These are phyloP conservation scores for Cyprinodon diabolis DNA, from an alignment of 2,797 vertebrate species.

Conservation along the genomic window DNA sequence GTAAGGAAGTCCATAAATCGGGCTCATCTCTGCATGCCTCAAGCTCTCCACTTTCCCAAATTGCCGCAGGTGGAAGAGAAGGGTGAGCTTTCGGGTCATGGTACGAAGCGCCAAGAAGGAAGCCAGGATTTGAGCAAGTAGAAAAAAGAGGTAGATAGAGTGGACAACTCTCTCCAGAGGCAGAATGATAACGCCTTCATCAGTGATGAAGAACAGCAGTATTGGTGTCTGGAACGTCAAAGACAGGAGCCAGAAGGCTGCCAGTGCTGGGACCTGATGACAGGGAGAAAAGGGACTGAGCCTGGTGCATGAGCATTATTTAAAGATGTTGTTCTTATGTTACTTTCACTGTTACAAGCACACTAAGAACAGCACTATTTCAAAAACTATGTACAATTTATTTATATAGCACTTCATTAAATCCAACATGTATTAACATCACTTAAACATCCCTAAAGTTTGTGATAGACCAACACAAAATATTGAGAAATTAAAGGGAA, in stretches of 20 bases:
- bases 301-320: slow-evolving; percentile 11
- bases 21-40: slow-evolving; percentile 50
- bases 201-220: slow-evolving; percentile 87
- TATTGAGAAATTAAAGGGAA: neutral
- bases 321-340: slow-evolving; percentile 30
- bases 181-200: slow-evolving; percentile 78
- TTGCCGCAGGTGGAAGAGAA: slow-evolving; percentile 83
- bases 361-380: neutral
- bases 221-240: slow-evolving; percentile 87
- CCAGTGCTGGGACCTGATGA: slow-evolving; percentile 87
- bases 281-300: slow-evolving; percentile 10
- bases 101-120: slow-evolving; percentile 80
- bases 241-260: slow-evolving; percentile 88
- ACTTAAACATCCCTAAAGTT: neutral
- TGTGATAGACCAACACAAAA: neutral
- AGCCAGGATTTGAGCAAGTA: slow-evolving; percentile 75
- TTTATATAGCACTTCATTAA: too few relatives aligned
- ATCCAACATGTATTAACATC: neutral
- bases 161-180: slow-evolving; percentile 84
- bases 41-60: slow-evolving; percentile 64
- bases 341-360: slow-evolving; percentile 33
- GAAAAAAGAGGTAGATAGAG: slow-evolving; percentile 80
- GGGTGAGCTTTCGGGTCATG: slow-evolving; percentile 83
- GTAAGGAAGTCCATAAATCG: slow-evolving; percentile 55
- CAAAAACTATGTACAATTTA: too few relatives aligned